Evolutionary conservation across 23 tunicate species (phyloP), one percentile per base, ranked within the genome.

Genomic region (Halocynthia aurantium): DNA sequence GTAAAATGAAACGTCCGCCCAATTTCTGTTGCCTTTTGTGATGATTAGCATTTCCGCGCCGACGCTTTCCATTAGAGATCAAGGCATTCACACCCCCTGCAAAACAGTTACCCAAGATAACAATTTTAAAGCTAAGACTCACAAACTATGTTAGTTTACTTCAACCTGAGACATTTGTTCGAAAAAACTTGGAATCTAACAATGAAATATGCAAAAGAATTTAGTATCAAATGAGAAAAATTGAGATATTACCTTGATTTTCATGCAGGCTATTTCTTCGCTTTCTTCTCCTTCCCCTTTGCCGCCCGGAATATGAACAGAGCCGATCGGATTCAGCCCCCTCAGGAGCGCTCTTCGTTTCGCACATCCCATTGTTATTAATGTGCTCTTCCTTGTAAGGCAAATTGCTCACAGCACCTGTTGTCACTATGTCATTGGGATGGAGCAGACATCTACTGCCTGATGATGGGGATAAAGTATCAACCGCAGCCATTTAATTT

Each of bases 1-100:
- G 96, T 10, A 89, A 50, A 44, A 89, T 89, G 40, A 89, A 84
- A 57, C 81, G 82, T 0, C 96, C 88, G 6, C 71, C 81, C 52
- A 61, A 52, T 12, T 62, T 78, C 49, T 20, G 19, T 20, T 74
- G 62, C 11, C 80, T 82, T 57, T 84, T 80, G 12, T 80, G 84
- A 52, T 81, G 82, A 15, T 65, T 11, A 54, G 11, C 31, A 53
- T 52, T 50, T 15, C 78, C 78, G 20, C 56, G 55, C n/a, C 62
- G 55, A 53, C 78, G 78, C 57, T 74, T 74, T 53, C 50, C 78
- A 44, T 74, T 74, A 0, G 55, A 31, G 44, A 31, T 31, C 44
- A 31, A 63, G 57, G 10, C 8, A 53, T 54, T 74, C 72, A 67
- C 21, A n/a, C 64, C 62, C 5, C 60, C 78, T 74, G 62, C 78